These are phyloP conservation scores for Malacoctenus gilli DNA, from an alignment of 2,797 vertebrate species.

Conservation along the genomic window DNA sequence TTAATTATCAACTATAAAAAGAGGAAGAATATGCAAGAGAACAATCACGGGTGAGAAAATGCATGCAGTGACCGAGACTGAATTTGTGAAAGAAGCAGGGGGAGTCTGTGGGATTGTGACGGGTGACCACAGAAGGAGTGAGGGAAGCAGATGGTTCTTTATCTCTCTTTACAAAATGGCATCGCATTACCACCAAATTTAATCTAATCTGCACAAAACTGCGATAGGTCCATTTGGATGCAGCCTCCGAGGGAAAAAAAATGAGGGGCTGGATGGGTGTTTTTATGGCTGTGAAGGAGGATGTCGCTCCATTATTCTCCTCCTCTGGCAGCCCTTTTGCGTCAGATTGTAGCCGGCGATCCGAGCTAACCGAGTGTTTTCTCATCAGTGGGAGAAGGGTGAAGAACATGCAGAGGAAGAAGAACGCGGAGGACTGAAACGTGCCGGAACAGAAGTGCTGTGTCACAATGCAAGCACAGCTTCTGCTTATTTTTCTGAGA, in stretches of 20 bases:
- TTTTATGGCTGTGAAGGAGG: conserved; percentile 53
- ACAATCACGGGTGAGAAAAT: conserved; percentile 1
- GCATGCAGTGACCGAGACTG: background rate
- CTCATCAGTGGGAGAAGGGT: conserved; percentile 14
- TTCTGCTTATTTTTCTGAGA: too few species aligned
- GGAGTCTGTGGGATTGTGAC: conserved; percentile 28
- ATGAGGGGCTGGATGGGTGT: conserved; percentile 33
- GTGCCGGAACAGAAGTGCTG: too few species aligned
- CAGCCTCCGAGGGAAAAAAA: conserved; percentile 37
- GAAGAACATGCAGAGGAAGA: conserved; percentile 1
- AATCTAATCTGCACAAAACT: conserved; percentile 71
- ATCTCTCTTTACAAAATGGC: conserved; percentile 63
- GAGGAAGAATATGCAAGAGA: conserved; percentile 2
- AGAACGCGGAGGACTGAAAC: too few species aligned
- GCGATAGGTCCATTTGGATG: conserved; percentile 70
- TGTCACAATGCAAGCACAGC: too few species aligned
- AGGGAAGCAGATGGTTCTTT: conserved; percentile 67
- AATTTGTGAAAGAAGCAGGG: background rate
- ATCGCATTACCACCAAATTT: conserved; percentile 67
- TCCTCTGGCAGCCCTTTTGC: conserved; percentile 47
- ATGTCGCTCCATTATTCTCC: conserved; percentile 55
- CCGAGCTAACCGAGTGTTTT: conserved; percentile 11
- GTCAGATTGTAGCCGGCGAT: conserved; percentile 29
- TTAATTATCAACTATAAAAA: conserved; percentile 19
- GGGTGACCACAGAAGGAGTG: conserved; percentile 24